Percentiles rank a stretch among this genome's conserved stretches.
Conservation (phyloP, 2,113 vertebrate genomes). For the Sterrhoptilus dennistouni region DNA sequence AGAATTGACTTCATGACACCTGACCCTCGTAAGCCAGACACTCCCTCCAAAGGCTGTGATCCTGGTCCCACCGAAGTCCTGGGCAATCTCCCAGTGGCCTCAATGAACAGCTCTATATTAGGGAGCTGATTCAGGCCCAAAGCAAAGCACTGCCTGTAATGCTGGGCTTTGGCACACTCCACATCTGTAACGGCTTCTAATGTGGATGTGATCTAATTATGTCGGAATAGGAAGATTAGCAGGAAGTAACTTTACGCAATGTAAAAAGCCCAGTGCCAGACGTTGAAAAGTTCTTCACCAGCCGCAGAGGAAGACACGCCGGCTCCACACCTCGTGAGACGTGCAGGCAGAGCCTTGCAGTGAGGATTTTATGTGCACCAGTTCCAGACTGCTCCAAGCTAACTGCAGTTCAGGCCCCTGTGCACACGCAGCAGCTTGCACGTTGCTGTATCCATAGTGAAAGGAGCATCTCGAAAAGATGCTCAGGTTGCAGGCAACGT, state of each 20-base stretch:
- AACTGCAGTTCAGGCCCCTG: neutral
- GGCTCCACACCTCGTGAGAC: neutral
- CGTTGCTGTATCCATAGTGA: neutral
- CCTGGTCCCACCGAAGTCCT: neutral
- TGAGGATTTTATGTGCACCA: neutral
- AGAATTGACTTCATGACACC: slow-evolving; percentile 37
- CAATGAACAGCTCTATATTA: neutral
- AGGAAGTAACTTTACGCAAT: slow-evolving; percentile 46
- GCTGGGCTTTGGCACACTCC: neutral
- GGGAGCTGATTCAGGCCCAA: neutral
- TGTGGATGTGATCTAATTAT: slow-evolving; percentile 24
- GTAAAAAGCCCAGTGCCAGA: neutral
- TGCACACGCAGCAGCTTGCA: neutral
- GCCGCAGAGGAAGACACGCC: neutral
- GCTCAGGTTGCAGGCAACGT: neutral
- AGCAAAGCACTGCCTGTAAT: neutral
- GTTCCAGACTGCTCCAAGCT: neutral
- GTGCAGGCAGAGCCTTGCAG: neutral
- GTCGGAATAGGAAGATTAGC: slow-evolving; percentile 43
- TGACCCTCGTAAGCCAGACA: slow-evolving; percentile 24
- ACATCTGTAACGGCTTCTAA: neutral
- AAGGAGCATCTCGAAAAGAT: neutral
- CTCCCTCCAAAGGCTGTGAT: slow-evolving; percentile 41
- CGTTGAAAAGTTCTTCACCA: neutral
- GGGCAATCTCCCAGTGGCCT: neutral